Conservation (phyloP, 1,140 invertebrate genomes). For the Drosophila murphyi region DNA sequence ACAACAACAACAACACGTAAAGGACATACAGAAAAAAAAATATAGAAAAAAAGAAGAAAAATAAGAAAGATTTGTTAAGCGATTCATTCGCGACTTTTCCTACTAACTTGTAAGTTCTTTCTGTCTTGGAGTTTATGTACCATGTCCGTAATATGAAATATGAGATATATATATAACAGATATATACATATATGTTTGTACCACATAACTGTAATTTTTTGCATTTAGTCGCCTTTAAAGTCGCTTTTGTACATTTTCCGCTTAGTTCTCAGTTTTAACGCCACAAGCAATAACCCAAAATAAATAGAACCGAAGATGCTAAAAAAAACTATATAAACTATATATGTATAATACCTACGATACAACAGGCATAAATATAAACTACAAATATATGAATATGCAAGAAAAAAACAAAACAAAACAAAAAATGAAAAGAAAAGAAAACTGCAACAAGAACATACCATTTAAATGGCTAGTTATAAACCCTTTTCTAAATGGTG, state of each 20-base stretch:
- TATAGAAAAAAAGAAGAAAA: background rate
- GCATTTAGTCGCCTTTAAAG: slow-evolving; percentile 63
- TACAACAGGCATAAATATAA: slow-evolving; percentile 46
- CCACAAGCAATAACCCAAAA: slow-evolving; percentile 77
- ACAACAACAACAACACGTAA: slow-evolving; percentile 21
- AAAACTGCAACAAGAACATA: slow-evolving; percentile 24
- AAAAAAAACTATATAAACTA: slow-evolving; percentile 43
- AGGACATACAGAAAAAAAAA: slow-evolving; percentile 3
- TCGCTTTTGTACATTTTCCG: slow-evolving; percentile 59
- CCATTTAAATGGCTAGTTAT: slow-evolving; percentile 39
- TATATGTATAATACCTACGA: background rate
- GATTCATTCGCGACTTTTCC: slow-evolving; percentile 41
- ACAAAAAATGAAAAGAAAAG: slow-evolving; percentile 2
- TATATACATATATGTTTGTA: slow-evolving; percentile 11
- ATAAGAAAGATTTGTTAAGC: slow-evolving; percentile 11
- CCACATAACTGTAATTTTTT: slow-evolving; percentile 39
- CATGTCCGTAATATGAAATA: slow-evolving; percentile 1
- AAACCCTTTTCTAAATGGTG: slow-evolving; percentile 7
- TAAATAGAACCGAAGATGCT: slow-evolving; percentile 75
- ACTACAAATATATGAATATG: background rate
- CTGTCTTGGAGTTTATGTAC: slow-evolving; percentile 16
- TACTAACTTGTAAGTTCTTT: slow-evolving; percentile 46
- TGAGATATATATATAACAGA: slow-evolving; percentile 12
- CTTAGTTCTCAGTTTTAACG: slow-evolving; percentile 30
- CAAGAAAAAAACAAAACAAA: slow-evolving; percentile 8